A percentile compares a stretch with the other conserved stretches of the same genome.
phyloP scores from a whole-genome alignment of 2,113 vertebrate genomes.

The Thamnaconus septentrionalis region DNA sequence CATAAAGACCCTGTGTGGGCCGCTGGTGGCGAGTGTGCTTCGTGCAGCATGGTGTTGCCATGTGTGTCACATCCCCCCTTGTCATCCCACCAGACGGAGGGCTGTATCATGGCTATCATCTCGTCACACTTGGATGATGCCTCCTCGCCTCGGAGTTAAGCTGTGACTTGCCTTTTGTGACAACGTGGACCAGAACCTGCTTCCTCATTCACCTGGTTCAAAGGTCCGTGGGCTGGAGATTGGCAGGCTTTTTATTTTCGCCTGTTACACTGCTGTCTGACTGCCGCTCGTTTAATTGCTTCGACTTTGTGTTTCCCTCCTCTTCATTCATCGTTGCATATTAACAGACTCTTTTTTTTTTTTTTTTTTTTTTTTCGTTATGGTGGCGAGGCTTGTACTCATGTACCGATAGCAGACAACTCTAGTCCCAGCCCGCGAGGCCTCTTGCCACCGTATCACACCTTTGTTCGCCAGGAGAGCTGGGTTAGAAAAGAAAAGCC shows the following conservation, averaged over 20 bases:
- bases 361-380: conserved; percentile 7
- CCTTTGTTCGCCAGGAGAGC: conserved; percentile 54
- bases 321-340: too few relatives aligned
- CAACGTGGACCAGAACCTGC: conserved; percentile 68
- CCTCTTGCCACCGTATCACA: conserved; percentile 48
- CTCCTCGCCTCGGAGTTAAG: conserved; percentile 60
- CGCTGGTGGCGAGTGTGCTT: conserved; percentile 60
- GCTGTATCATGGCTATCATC: conserved; percentile 70
- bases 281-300: neutral
- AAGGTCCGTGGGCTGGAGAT: conserved; percentile 61
- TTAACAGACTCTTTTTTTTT: neutral
- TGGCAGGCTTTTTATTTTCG: conserved; percentile 56
- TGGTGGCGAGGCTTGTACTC: conserved; percentile 3
- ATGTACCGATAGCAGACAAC: conserved; percentile 19
- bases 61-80: conserved; percentile 68
- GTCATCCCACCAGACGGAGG: conserved; percentile 71
- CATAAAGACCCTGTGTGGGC: conserved; percentile 62
- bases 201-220: conserved; percentile 68
- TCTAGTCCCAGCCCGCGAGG: conserved; percentile 37
- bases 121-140: conserved; percentile 72
- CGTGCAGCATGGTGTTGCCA: conserved; percentile 66
- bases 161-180: conserved; percentile 66
- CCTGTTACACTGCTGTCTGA: conserved; percentile 46
- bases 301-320: too few relatives aligned
- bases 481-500: conserved; percentile 35